Evolutionary conservation across 2,797 vertebrate genomes (phyloP), one percentile per base, ranked within the genome.

Genomic region (Pangasius macronema): DNA sequence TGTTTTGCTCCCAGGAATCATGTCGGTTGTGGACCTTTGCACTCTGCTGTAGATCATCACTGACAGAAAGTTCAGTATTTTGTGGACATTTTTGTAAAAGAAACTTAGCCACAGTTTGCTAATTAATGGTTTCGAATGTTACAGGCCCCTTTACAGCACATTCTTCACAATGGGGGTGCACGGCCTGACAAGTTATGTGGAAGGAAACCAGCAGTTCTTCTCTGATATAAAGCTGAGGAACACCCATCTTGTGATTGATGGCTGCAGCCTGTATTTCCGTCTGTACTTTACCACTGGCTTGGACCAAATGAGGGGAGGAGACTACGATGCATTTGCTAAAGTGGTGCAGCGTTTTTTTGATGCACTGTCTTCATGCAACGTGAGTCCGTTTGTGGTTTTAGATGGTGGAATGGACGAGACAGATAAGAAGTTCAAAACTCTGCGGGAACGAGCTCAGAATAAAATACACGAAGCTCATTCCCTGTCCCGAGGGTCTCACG

Each of bases 321-420:
- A 99, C 91, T 99, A 99, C 77, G 96, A 97, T 80, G 91, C 88
- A 0, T 97, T 99, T 84, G 87, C 94, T 7, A 87, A 77, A 0
- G 90, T 96, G 57, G 92, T 96, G 49, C 80, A 65, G 53, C 92
- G 94, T 1, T 99, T 99, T 87, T 95, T 99, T 88, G 92, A 95
- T 77, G 94, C 93, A 0, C 88, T 99, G 89, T 93, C 91, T 51
- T 87, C 93, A 22, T 99, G 98, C 91, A 90, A 92, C 67, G 96
- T 99, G 70, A 91, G 94, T 27, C 95, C 98, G 0, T 98, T 96
- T 55, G 97, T 99, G 89, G 95, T 98, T n/a, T 92, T 99, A 91
- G 98, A 99, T 93, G 98, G 98, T 88, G 98, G 98, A 13, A 96
- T 96, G 88, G 98, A 97, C 89, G 93, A 95, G 77, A 97, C 95